Percentiles rank a stretch among this genome's conserved stretches.
Conservation (phyloP, 2,113 vertebrate genomes). For the Madoqua kirkii region DNA sequence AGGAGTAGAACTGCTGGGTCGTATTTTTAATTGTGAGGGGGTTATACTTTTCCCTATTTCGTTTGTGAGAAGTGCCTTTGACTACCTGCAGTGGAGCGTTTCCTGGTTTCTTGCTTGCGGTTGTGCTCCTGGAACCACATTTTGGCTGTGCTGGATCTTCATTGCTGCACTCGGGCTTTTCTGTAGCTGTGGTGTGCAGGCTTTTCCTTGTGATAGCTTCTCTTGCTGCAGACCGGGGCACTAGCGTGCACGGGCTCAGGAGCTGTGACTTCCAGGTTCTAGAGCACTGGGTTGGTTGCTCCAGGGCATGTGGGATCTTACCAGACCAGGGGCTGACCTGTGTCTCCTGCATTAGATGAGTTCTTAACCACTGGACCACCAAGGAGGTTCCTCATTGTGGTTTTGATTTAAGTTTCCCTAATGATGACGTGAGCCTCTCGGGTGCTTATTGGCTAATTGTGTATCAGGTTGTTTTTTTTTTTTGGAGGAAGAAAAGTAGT, state of each 20-base stretch:
- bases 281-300: background rate
- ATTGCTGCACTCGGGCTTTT: background rate
- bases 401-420: background rate
- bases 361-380: background rate
- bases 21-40: background rate
- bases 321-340: background rate
- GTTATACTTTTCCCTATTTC: conserved; percentile 40
- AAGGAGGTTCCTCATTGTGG: background rate
- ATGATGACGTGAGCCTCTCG: background rate
- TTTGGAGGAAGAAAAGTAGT: background rate
- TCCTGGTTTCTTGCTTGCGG: background rate
- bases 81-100: background rate
- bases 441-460: background rate
- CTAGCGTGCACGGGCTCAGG: background rate
- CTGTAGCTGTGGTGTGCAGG: background rate
- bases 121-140: background rate
- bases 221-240: background rate
- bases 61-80: conserved; percentile 30
- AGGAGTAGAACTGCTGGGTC: background rate
- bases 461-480: background rate
- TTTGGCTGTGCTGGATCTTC: background rate
- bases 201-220: background rate
- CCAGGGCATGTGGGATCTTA: background rate
- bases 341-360: background rate
- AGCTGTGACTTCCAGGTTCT: background rate